A percentile compares a stretch with the other conserved stretches of the same genome.
These are phyloP conservation scores for Ellobium chinense DNA, from an alignment of 2,888 invertebrate species.

Conservation along the genomic window DNA sequence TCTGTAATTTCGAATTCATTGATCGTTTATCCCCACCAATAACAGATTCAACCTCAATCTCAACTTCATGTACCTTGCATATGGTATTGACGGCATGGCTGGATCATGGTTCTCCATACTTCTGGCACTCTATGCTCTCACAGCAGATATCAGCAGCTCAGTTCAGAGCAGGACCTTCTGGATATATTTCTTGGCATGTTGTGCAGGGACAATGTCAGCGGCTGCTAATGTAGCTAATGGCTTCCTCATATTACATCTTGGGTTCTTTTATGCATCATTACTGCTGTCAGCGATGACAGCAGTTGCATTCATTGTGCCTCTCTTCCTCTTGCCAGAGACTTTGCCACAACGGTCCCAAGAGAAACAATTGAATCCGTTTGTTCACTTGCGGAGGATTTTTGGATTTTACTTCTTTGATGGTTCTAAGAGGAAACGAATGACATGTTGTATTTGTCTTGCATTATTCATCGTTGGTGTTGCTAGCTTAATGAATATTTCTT, in stretches of 20 bases:
- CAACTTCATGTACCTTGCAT: conserved; percentile 38
- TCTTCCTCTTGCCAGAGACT: conserved; percentile 45
- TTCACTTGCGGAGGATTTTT: conserved; percentile 36
- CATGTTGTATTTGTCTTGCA: conserved; percentile 4
- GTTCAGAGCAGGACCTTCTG: conserved; percentile 21
- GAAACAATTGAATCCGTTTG: conserved; percentile 5
- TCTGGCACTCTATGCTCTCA: conserved; percentile 34
- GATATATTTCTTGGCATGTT: conserved; percentile 22
- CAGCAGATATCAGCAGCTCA: conserved; percentile 40
- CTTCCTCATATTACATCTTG: conserved; percentile 33
- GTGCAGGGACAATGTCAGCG: not conserved
- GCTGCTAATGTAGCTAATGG: conserved; percentile 31
- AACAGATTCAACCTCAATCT: conserved; percentile 42
- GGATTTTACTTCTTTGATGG: conserved; percentile 47
- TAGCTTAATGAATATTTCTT: not conserved
- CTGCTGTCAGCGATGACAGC: conserved; percentile 10
- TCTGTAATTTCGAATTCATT: no score
- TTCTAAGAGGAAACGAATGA: not conserved
- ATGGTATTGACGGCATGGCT: conserved; percentile 34
- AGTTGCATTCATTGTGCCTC: conserved; percentile 19
- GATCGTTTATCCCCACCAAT: no score
- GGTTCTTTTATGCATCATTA: conserved; percentile 31
- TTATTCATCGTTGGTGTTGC: conserved; percentile 23
- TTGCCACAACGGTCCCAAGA: conserved; percentile 8
- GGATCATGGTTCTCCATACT: conserved; percentile 40